Base-by-base conservation (phyloP, 2,797 vertebrate species). In the Epinephelus coioides region DNA sequence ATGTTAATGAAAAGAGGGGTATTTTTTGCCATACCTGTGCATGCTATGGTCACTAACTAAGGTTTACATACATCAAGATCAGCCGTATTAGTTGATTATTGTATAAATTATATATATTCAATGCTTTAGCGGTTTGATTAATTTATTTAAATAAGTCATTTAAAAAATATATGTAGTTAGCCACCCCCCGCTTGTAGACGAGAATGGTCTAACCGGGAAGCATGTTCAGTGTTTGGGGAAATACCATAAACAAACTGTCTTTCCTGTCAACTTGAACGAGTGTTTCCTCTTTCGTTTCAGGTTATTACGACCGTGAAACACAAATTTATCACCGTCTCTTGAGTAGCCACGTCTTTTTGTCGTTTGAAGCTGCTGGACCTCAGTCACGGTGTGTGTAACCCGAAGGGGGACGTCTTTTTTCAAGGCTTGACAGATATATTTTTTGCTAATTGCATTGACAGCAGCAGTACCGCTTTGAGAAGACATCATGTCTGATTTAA, bases 401-500 rank as follows among this genome's bases (percentile, higher is more conserved):
- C 66, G 78, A 69, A 62, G 84, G 61, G 84, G 81, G 79, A 82
- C 73, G 79, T 47, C 5, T 30, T 51, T 23, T 67, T 53, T 6
- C 2, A 57, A 74, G 40, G 60, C 27, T 66, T 5, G 62, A 57
- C 73, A 61, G 23, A n/a, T 72, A 72, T 76, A 34, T 61, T 40
- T 73, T 17, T 18, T 43, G 27, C 44, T 18, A 2, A 54, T 30
- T 57, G 21, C 55, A 23, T 8, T 49, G 79, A 23, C 62, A 61
- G 50, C 67, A 83, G 62, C 84, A 51, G 57, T 5, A n/a, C 46
- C 46, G 59, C 51, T 53, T 18, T 75, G 53, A 70, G 49, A 47
- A 73, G 53, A 50, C 19, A 86, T 38, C 54, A 97, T 98, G 96
- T 95, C 96, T 1, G 97, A 98, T 79, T 93, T 97, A 61, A 84